Evolutionary conservation across 2,888 invertebrate genomes (phyloP).

Genomic region (Cataglyphis rosenhaueri): DNA sequence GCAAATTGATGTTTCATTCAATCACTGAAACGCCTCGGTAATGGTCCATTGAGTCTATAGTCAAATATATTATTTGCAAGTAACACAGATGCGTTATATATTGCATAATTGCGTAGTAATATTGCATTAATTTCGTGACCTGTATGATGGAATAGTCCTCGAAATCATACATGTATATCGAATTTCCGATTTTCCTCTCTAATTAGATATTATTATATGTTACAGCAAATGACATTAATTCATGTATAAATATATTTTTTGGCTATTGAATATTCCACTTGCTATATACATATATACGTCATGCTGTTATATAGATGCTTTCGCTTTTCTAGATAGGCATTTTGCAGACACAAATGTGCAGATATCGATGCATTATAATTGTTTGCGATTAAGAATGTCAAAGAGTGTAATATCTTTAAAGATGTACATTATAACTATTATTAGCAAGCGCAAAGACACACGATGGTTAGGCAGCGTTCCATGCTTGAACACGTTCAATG

Average conservation of each 20-base stretch:
- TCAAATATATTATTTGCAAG: conserved; percentile 34
- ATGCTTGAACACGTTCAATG: conserved; percentile 37
- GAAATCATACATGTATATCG: not conserved
- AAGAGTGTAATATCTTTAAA: not conserved
- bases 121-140: conserved; percentile 19
- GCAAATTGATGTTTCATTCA: conserved; percentile 51
- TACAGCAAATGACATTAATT: conserved; percentile 3
- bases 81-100: conserved; percentile 24
- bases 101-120: conserved; percentile 14
- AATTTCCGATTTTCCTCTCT: conserved; percentile 38
- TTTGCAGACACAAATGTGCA: no score
- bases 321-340: not conserved
- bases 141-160: not conserved
- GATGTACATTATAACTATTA: not conserved
- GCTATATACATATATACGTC: no score
- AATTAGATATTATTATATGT: conserved; percentile 3
- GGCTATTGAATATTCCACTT: not conserved
- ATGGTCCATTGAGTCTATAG: conserved; percentile 11
- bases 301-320: not conserved
- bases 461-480: conserved; percentile 52
- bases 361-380: not conserved
- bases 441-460: not conserved
- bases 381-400: not conserved
- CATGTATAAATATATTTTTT: not conserved
- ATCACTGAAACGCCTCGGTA: conserved; percentile 12